Evolutionary conservation across 1,140 invertebrate genomes (phyloP).

Genomic region (Neodiprion fabricii): DNA sequence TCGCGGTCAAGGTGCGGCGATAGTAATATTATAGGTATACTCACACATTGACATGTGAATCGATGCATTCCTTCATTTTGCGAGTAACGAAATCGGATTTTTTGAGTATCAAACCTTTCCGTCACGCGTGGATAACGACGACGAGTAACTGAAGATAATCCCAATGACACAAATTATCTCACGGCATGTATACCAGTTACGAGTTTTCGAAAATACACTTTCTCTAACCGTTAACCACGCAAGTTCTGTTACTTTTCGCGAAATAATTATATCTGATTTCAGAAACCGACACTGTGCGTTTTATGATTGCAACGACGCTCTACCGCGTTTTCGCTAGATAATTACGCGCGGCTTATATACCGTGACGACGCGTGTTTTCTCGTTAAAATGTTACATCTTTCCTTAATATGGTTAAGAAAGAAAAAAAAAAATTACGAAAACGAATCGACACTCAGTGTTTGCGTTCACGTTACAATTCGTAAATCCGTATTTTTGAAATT

Average conservation of each 20-base stretch:
- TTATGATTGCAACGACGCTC: neutral
- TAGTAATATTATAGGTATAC: neutral
- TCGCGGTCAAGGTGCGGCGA: slow-evolving; percentile 49
- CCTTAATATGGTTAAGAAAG: too few species aligned
- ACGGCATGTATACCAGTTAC: neutral
- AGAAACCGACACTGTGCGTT: neutral
- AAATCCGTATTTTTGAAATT: too few species aligned
- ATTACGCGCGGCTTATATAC: neutral
- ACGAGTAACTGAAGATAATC: too few species aligned
- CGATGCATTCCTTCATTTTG: too few species aligned
- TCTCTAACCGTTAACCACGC: neutral
- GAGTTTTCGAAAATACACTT: neutral
- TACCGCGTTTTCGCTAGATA: neutral
- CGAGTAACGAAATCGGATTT: too few species aligned
- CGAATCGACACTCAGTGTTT: too few species aligned
- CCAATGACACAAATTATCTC: neutral
- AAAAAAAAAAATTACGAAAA: too few species aligned
- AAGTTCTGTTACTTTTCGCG: neutral
- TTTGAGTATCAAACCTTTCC: too few species aligned
- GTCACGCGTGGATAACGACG: too few species aligned
- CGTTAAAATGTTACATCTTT: neutral
- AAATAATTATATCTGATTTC: neutral
- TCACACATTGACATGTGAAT: neutral
- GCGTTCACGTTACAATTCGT: too few species aligned
- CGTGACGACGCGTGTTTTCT: neutral